Conservation (phyloP, 2,797 vertebrate genomes). For the Gambusia yucatana region DNA sequence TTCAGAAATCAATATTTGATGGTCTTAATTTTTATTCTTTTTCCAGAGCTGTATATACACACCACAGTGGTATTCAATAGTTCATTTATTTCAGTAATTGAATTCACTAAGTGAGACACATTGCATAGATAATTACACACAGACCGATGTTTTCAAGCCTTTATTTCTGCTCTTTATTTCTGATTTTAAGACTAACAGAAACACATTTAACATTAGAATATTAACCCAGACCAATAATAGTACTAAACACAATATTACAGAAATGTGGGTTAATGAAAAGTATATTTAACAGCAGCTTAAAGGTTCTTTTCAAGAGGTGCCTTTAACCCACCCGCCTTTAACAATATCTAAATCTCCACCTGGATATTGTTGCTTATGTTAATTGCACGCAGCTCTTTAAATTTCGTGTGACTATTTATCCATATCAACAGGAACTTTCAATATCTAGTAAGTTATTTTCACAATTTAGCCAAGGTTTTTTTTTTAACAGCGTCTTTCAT, state of each 20-base stretch:
- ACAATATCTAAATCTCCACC: too few relatives aligned
- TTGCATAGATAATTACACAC: background rate
- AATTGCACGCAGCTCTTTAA: too few relatives aligned
- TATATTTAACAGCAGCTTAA: background rate
- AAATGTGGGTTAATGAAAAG: background rate
- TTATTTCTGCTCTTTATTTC: background rate
- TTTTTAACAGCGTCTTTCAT: background rate
- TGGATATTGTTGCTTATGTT: too few relatives aligned
- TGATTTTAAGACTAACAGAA: background rate
- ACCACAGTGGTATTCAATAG: background rate
- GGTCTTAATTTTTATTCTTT: too few relatives aligned
- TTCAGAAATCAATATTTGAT: too few relatives aligned
- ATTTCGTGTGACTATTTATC: too few relatives aligned
- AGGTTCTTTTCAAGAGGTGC: background rate
- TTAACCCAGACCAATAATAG: background rate
- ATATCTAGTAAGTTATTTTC: too few relatives aligned
- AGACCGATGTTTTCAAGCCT: background rate
- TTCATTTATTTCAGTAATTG: background rate
- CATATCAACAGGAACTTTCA: too few relatives aligned
- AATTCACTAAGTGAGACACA: background rate
- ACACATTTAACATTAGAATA: background rate
- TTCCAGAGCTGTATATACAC: too few relatives aligned
- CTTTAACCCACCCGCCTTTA: background rate
- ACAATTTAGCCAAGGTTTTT: background rate
- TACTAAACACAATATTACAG: background rate